These are phyloP conservation scores for Augiades crinisus DNA, from an alignment of 2,888 invertebrate species.

Conservation along the genomic window DNA sequence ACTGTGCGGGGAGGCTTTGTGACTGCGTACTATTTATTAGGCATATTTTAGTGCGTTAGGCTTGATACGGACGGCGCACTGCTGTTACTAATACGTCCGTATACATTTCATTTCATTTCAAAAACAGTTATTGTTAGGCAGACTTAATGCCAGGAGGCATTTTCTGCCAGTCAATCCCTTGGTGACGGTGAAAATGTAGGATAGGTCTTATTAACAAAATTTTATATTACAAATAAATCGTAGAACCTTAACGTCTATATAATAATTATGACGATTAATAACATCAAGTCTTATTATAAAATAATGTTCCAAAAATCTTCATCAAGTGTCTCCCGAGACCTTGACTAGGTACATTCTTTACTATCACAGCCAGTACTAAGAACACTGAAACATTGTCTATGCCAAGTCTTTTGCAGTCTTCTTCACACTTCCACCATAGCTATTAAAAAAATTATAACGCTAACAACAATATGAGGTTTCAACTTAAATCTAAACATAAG, in stretches of 20 bases:
- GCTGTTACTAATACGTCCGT: too few relatives aligned
- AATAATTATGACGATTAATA: constrained; percentile 12
- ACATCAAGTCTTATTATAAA: constrained; percentile 17
- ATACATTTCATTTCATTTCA: too few relatives aligned
- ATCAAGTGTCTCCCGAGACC: constrained; percentile 33
- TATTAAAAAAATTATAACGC: constrained; percentile 16
- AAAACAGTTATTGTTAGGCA: too few relatives aligned
- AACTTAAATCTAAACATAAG: background rate
- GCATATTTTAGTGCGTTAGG: too few relatives aligned
- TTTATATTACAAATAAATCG: background rate
- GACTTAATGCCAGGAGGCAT: too few relatives aligned
- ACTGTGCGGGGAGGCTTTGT: too few relatives aligned
- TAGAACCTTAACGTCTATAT: constrained; percentile 6
- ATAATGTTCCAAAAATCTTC: constrained; percentile 22
- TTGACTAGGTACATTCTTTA: constrained; percentile 43
- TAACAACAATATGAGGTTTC: background rate
- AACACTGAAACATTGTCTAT: constrained; percentile 42
- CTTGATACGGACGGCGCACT: too few relatives aligned
- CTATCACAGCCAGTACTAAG: constrained; percentile 62
- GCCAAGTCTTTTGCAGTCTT: constrained; percentile 34
- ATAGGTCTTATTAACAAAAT: constrained; percentile 8
- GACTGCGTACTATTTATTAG: too few relatives aligned
- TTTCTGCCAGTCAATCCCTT: too few relatives aligned
- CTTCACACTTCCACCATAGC: constrained; percentile 24
- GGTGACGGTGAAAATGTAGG: constrained; percentile 18